phyloP scores from a whole-genome alignment of 2,113 vertebrate species.

The Micronycteris hirsuta region DNA sequence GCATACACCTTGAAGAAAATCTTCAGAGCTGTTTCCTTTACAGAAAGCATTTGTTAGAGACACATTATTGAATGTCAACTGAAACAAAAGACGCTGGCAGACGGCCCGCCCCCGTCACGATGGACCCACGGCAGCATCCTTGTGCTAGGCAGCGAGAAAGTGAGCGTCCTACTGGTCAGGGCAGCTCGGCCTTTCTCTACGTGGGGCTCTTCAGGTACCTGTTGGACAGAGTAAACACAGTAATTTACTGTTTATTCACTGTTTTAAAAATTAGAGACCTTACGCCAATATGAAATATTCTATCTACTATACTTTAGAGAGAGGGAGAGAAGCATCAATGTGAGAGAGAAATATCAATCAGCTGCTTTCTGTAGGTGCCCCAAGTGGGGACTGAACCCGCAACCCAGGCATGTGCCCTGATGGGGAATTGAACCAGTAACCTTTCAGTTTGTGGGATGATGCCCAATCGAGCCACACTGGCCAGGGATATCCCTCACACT shows the following conservation, averaged over 20 bases:
- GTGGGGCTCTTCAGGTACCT: constrained; percentile 72
- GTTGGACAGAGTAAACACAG: constrained; percentile 69
- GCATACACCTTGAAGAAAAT: constrained; percentile 56
- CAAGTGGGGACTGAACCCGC: no score
- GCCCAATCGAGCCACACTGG: neutral
- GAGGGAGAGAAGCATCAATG: no score
- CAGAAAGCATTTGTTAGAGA: constrained; percentile 69
- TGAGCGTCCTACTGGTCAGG: constrained; percentile 33
- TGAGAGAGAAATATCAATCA: no score
- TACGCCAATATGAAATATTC: neutral
- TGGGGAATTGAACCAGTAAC: no score
- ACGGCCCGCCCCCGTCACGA: neutral
- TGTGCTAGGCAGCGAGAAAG: constrained; percentile 1
- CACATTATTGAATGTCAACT: constrained; percentile 8
- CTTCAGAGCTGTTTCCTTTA: constrained; percentile 56
- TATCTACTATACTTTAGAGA: neutral
- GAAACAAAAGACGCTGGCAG: constrained; percentile 49
- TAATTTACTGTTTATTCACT: constrained; percentile 19
- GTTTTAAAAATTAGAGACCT: neutral
- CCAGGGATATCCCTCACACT: neutral
- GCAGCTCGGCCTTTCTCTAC: constrained; percentile 45
- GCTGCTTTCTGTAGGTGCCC: no score
- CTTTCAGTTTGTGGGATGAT: no score
- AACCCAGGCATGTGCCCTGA: no score
- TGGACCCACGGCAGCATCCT: neutral